Percentiles rank a stretch among this genome's conserved stretches.
phyloP scores from a whole-genome alignment of 2,888 invertebrate species.

The Zygaena filipendulae region DNA sequence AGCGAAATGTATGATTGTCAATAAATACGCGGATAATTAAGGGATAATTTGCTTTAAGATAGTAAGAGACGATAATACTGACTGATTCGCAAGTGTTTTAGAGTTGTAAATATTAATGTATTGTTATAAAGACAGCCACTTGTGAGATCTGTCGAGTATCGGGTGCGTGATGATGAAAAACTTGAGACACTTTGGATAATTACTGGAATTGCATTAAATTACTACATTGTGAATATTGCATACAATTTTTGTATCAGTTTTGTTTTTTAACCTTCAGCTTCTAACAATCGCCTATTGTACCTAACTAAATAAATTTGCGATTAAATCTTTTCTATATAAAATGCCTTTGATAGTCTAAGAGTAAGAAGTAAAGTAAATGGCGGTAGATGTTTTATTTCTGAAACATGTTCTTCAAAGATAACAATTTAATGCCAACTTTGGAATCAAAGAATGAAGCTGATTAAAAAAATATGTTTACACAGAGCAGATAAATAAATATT shows the following conservation, averaged over 20 bases:
- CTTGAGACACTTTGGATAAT: constrained; percentile 25
- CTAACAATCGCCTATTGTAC: too few relatives aligned
- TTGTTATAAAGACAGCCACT: constrained; percentile 38
- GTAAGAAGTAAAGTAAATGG: too few relatives aligned
- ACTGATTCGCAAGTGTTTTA: constrained; percentile 61
- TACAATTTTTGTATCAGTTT: too few relatives aligned
- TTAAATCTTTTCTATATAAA: constrained; percentile 47
- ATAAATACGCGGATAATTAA: constrained; percentile 17
- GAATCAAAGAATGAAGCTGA: too few relatives aligned
- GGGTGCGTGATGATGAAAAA: constrained; percentile 8
- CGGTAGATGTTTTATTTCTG: too few relatives aligned
- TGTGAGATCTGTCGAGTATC: constrained; percentile 44
- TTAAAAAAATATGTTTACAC: too few relatives aligned
- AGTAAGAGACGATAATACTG: constrained; percentile 35
- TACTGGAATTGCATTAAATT: constrained; percentile 51
- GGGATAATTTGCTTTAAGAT: constrained; percentile 30
- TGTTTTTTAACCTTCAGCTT: too few relatives aligned
- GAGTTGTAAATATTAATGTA: constrained; percentile 59
- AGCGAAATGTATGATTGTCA: constrained; percentile 11
- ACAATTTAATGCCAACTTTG: too few relatives aligned
- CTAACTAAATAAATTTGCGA: too few relatives aligned
- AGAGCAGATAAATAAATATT: too few relatives aligned
- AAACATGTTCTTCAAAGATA: too few relatives aligned
- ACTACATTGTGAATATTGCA: too few relatives aligned
- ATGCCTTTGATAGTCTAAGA: constrained; percentile 49